These are phyloP conservation scores for Drosophila villosipedis DNA, from an alignment of 2,888 invertebrate genomes.

Conservation along the genomic window DNA sequence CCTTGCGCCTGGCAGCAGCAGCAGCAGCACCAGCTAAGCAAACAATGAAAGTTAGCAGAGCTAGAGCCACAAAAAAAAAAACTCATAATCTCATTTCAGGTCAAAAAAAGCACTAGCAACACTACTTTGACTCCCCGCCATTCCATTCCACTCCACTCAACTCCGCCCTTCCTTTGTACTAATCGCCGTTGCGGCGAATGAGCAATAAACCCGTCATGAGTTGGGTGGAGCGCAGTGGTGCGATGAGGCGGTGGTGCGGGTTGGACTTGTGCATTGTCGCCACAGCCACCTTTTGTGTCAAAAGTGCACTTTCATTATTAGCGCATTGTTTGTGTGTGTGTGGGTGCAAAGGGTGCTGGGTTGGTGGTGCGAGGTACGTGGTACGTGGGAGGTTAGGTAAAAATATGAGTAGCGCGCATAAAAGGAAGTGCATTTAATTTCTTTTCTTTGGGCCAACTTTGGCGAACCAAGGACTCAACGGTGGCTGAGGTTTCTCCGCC, in stretches of 20 bases:
- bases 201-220: conserved; percentile 71
- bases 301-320: conserved; percentile 81
- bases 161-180: conserved; percentile 33
- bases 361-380: background rate
- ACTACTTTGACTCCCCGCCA: background rate
- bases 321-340: conserved; percentile 66
- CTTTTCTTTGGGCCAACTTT: conserved; percentile 68
- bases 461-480: conserved; percentile 13
- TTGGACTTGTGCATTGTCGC: conserved; percentile 46
- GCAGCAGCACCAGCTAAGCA: conserved; percentile 2
- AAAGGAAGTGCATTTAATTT: conserved; percentile 82
- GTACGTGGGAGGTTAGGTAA: background rate
- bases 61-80: conserved; percentile 67
- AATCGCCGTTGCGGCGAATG: conserved; percentile 77
- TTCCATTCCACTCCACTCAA: background rate
- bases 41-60: conserved; percentile 72
- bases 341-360: background rate
- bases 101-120: conserved; percentile 33
- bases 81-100: conserved; percentile 68
- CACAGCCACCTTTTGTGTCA: conserved; percentile 79
- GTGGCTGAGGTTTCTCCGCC: background rate
- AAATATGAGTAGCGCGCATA: conserved; percentile 76
- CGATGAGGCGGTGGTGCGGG: background rate
- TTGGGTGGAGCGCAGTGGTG: conserved; percentile 3
- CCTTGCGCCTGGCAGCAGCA: conserved; percentile 14